Base-by-base conservation (phyloP, 2,113 vertebrate species). In the Anolis sagrei region DNA sequence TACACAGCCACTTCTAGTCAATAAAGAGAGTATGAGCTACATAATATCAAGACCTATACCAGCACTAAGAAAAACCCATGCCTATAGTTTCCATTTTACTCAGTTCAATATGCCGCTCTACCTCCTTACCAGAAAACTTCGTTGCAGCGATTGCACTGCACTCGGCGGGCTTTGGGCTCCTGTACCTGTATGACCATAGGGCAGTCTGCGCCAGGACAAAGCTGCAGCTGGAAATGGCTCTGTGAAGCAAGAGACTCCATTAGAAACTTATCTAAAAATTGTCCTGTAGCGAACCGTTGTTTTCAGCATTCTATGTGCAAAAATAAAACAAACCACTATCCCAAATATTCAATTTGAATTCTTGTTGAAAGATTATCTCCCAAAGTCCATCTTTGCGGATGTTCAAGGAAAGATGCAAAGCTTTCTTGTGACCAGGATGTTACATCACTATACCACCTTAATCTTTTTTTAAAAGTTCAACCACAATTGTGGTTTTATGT, bases 121-220 rank as follows among this genome's bases (percentile, higher is more conserved):
- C 87, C 83, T 95, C 72, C 96, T 94, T 97, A 99, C 98, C 99
- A 99, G 97, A 99, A 99, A 93, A 99, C 98, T 95, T 99, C 98
- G 75, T 96, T 97, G 95, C 98, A 99, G 93, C 98, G 97, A 95
- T 96, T 99, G 95, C 99, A 99, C 96, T 99, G 98, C 89, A 99
- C 99, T 94, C 99, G 97, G 83, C 99, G 98, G 81, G 99, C 98
- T 95, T 98, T 97, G 34, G 99, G 99, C 96, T 99, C 98, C 95
- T 99, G 98, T 94, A 99, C 99, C 95, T 98, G 98, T 95, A 99
- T 99, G 93, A 99, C 99, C 94, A 99, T 99, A 73, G 99, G 99
- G 90, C 99, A 99, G 95, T 99, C 99, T 89, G 98, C 98, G 86
- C 99, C 99, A 62, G 99, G 99, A 96, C 99, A 99, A 90, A 99